Percentiles rank a stretch among this genome's conserved stretches.
These are phyloP conservation scores for Catocala sponsa DNA, from an alignment of 2,888 invertebrate species.

Conservation along the genomic window DNA sequence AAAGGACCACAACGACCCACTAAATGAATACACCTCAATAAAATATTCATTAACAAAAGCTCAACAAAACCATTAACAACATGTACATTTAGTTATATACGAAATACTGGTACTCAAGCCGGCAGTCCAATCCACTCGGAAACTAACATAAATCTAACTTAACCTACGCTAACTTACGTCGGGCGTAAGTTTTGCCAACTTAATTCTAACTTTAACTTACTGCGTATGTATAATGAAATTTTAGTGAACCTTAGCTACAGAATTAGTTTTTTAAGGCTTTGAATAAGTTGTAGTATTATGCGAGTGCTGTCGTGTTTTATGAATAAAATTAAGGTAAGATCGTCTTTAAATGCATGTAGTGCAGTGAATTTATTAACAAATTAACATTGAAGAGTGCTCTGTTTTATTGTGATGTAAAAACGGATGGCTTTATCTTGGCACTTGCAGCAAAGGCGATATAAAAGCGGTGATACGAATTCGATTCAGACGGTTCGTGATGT, in stretches of 20 bases:
- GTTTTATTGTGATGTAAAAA: too few species aligned
- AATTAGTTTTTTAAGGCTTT: conserved; percentile 23
- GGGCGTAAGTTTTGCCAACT: conserved; percentile 66
- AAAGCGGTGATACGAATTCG: too few species aligned
- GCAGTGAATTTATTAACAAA: conserved; percentile 1
- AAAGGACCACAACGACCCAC: too few species aligned
- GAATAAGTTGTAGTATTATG: conserved; percentile 11
- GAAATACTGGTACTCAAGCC: conserved; percentile 25
- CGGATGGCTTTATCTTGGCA: too few species aligned
- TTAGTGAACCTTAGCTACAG: conserved; percentile 32
- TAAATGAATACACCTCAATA: too few species aligned
- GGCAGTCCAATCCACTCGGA: conserved; percentile 56
- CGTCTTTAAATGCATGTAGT: background rate
- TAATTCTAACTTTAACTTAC: conserved; percentile 68
- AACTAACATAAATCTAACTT: conserved; percentile 75
- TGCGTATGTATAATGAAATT: conserved; percentile 60
- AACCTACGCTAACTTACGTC: conserved; percentile 68
- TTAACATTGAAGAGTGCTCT: too few species aligned
- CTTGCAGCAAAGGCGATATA: too few species aligned
- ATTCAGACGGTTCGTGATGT: too few species aligned
- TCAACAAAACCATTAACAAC: conserved; percentile 2
- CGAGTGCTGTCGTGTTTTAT: conserved; percentile 26
- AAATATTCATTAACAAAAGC: conserved; percentile 4
- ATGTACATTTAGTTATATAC: conserved; percentile 3
- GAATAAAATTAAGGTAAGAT: conserved; percentile 12